Base-by-base conservation (phyloP, 2,888 invertebrate species). In the Luperina testacea region DNA sequence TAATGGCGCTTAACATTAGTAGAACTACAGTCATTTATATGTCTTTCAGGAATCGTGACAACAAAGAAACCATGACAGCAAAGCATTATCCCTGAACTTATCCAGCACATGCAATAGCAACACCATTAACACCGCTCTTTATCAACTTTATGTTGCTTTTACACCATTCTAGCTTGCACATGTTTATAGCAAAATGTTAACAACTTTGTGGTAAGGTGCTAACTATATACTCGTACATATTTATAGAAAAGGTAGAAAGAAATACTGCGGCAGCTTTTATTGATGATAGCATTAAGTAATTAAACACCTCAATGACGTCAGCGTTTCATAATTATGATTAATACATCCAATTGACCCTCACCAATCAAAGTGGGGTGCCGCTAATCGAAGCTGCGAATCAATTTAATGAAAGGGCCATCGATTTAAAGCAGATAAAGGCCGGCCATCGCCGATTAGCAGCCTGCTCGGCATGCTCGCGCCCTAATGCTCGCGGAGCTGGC, bases 391-490 rank as follows among this genome's bases (percentile, higher is more conserved):
- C 81, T 75, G 75, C 83, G 82, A 89, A 89, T 82, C 85, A 86
- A 89, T 92, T 92, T 91, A 91, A 93, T 92, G 91, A 92, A 90
- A 90, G 89, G 83, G 84, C 83, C 71, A 89, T 90, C 90, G 88
- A 92, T 91, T 92, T 91, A 91, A 90, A 89, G 90, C 89, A 90
- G 91, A 92, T 92, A 92, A 92, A 91, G 91, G 90, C 48, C 63
- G n/a, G 63, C 67, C 24, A 75, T 69, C 27, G 42, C 90, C 92
- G 92, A 94, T 94, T 92, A 90, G 88, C 87, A 84, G 91, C 91
- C 91, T 92, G 92, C 93, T 92, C 89, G 90, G 90, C 91, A 90
- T 92, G 91, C 92, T 93, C 89, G 91, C 92, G 87, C 92, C 92
- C 92, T 92, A 91, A 92, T 91, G 86, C 88, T 20, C 51, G 27